Conservation (phyloP, 2,888 invertebrate species). For the Yponomeuta malinellus region DNA sequence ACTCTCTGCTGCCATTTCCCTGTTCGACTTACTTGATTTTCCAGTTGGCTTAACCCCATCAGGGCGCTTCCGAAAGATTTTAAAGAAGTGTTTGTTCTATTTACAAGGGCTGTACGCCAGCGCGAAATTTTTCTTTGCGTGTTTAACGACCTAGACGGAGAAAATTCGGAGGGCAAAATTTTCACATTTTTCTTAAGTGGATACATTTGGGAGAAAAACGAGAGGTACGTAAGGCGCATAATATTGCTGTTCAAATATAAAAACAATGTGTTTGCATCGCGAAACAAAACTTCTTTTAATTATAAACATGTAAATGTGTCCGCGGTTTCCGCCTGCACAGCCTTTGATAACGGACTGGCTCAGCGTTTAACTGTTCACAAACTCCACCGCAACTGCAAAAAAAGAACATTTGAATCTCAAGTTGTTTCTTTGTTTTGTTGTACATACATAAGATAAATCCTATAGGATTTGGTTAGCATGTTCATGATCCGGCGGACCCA, state of each 20-base stretch:
- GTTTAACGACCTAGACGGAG: constrained; percentile 28
- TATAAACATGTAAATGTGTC: constrained; percentile 41
- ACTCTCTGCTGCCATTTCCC: constrained; percentile 20
- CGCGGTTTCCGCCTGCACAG: constrained; percentile 43
- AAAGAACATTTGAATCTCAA: constrained; percentile 38
- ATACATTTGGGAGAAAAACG: not conserved
- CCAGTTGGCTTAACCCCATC: constrained; percentile 40
- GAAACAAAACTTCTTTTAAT: constrained; percentile 38
- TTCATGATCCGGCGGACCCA: not conserved
- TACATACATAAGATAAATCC: constrained; percentile 12
- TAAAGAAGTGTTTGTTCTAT: constrained; percentile 27
- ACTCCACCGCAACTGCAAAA: constrained; percentile 33
- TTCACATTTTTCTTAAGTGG: not conserved
- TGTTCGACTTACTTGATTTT: constrained; percentile 40
- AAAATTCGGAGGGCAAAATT: constrained; percentile 13
- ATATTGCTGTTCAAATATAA: too few species aligned
- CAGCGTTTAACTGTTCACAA: constrained; percentile 30
- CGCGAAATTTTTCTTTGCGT: constrained; percentile 30
- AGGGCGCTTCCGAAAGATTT: constrained; percentile 25
- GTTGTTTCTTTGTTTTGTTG: constrained; percentile 30
- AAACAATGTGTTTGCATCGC: constrained; percentile 18
- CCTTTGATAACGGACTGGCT: constrained; percentile 41
- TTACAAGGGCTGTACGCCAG: constrained; percentile 30
- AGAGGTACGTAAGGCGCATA: not conserved
- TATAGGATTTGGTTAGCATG: constrained; percentile 11